Conservation (phyloP, 2,888 invertebrate species). For the Erannis defoliaria region DNA sequence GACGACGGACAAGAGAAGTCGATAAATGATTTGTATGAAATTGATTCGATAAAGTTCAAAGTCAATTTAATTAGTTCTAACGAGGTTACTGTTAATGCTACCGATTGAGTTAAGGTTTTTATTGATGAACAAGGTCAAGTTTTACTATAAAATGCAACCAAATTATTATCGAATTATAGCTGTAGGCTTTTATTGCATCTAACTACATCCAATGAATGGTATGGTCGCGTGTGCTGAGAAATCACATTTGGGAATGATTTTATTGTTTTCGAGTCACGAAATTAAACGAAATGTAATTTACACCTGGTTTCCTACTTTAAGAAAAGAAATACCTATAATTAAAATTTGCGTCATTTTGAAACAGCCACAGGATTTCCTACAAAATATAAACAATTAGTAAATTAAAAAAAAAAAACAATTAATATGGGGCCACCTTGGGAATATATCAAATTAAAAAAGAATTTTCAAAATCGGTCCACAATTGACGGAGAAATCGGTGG, state of each 20-base stretch:
- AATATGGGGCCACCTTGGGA: too few species aligned
- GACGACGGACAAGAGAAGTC: slow-evolving; percentile 13
- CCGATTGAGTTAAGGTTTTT: slow-evolving; percentile 6
- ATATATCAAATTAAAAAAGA: too few species aligned
- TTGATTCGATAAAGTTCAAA: slow-evolving; percentile 26
- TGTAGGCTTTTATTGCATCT: neutral
- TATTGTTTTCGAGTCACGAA: neutral
- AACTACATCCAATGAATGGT: neutral
- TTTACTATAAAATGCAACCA: slow-evolving; percentile 5
- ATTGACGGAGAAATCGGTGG: too few species aligned
- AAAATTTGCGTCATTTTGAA: too few species aligned
- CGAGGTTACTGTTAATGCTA: slow-evolving; percentile 15
- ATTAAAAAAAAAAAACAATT: too few species aligned
- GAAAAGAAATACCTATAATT: too few species aligned
- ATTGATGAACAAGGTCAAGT: slow-evolving; percentile 10
- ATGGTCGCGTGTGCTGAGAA: neutral
- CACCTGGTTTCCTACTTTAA: too few species aligned
- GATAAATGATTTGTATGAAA: slow-evolving; percentile 22
- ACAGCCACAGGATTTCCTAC: too few species aligned
- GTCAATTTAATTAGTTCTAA: slow-evolving; percentile 19
- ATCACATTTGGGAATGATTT: neutral
- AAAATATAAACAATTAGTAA: too few species aligned
- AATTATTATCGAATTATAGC: neutral
- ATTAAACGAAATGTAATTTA: neutral
- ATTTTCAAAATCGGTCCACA: too few species aligned